Evolutionary conservation across 2,113 vertebrate species (phyloP).

Genomic region (Alethe diademata): DNA sequence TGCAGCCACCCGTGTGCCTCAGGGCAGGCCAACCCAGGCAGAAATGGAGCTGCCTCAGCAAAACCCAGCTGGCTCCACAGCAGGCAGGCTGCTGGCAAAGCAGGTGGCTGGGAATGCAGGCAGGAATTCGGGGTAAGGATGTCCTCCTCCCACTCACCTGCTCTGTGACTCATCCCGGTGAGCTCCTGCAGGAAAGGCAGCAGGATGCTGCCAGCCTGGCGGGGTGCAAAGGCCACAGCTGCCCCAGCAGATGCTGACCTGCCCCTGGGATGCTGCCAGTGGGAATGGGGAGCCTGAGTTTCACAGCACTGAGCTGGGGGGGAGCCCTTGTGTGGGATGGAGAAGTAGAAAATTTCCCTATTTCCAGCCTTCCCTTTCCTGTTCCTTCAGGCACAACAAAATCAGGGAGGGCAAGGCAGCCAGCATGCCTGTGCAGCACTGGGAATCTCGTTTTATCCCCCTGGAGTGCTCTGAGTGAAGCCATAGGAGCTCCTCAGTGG

Average conservation of each 20-base stretch:
- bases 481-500: neutral
- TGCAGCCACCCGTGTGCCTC: fast-evolving
- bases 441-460: neutral
- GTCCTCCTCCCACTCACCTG: neutral
- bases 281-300: fast-evolving
- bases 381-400: neutral
- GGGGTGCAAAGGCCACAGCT: neutral
- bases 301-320: fast-evolving
- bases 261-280: neutral
- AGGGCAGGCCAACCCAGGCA: fast-evolving
- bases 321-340: neutral
- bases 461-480: neutral
- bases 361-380: neutral
- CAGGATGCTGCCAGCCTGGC: neutral
- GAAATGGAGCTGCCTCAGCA: neutral
- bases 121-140: neutral
- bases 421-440: fast-evolving
- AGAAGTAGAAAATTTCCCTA: neutral
- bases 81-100: neutral
- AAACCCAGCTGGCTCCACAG: neutral
- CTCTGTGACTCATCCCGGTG: neutral
- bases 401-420: neutral
- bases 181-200: neutral
- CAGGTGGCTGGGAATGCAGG: neutral
- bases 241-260: neutral